A percentile compares a stretch with the other conserved stretches of the same genome.
phyloP scores from a whole-genome alignment of 2,113 vertebrate genomes.

The Caretta caretta region DNA sequence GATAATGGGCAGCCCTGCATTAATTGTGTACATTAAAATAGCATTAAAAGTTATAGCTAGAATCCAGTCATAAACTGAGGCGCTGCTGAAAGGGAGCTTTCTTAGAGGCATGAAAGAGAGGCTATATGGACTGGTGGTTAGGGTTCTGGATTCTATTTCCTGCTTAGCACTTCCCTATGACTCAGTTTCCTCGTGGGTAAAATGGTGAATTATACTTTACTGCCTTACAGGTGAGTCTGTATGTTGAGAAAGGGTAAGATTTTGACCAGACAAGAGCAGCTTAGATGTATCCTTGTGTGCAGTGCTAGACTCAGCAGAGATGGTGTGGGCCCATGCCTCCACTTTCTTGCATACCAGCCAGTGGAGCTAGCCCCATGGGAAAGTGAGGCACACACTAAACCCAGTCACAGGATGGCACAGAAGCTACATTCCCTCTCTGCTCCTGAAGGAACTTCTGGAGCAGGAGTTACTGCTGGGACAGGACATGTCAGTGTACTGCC shows the following conservation, averaged over 20 bases:
- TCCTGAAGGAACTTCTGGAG: neutral
- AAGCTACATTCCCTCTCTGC: neutral
- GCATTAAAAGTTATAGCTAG: conserved; percentile 44
- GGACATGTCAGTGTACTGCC: fast-evolving
- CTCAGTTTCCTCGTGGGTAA: neutral
- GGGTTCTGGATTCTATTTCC: neutral
- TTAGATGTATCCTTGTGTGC: neutral
- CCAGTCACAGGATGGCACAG: fast-evolving
- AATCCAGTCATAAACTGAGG: conserved; percentile 39
- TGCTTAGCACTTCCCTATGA: neutral
- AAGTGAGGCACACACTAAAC: fast-evolving
- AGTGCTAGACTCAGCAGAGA: neutral
- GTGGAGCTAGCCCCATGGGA: fast-evolving
- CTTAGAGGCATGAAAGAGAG: neutral
- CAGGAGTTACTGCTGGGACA: neutral
- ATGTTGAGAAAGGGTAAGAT: neutral
- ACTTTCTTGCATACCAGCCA: neutral
- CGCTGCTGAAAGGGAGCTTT: neutral
- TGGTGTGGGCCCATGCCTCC: fast-evolving
- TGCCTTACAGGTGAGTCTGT: neutral
- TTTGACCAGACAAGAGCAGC: neutral
- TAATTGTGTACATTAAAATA: conserved; percentile 40
- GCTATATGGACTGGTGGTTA: neutral
- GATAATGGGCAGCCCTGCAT: conserved; percentile 22
- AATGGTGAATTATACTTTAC: neutral